A percentile compares a stretch with the other conserved stretches of the same genome.
Conservation (phyloP, 2,888 invertebrate genomes). For the Agrotis segetum region DNA sequence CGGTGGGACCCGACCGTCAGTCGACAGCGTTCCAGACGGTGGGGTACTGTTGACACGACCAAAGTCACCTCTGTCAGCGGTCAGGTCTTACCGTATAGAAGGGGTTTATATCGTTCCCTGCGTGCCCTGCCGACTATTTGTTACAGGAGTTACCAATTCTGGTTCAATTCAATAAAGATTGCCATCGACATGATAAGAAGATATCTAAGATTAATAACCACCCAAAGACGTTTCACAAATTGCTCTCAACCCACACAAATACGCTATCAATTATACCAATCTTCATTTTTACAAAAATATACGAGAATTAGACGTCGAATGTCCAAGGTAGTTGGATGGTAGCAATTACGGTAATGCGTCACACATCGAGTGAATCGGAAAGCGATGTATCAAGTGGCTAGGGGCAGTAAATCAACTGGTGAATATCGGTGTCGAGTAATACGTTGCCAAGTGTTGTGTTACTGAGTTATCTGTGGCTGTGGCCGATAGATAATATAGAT, state of each 20-base stretch:
- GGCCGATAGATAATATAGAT: neutral
- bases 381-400: slow-evolving; percentile 65
- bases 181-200: too few relatives aligned
- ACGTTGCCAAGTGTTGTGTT: slow-evolving; percentile 44
- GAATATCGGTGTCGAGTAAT: slow-evolving; percentile 53
- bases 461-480: slow-evolving; percentile 32
- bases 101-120: too few relatives aligned
- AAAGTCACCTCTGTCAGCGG: too few relatives aligned
- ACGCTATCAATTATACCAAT: slow-evolving; percentile 4
- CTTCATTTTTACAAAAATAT: slow-evolving; percentile 15
- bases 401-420: slow-evolving; percentile 63
- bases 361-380: slow-evolving; percentile 65
- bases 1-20: too few relatives aligned
- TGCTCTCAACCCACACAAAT: neutral
- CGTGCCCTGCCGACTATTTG: too few relatives aligned
- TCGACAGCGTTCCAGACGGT: too few relatives aligned
- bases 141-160: too few relatives aligned
- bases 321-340: slow-evolving; percentile 44
- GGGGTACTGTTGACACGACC: too few relatives aligned
- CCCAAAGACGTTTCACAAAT: neutral
- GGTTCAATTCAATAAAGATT: too few relatives aligned
- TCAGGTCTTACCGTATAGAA: too few relatives aligned
- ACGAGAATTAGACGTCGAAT: slow-evolving; percentile 28
- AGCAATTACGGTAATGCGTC: slow-evolving; percentile 73
- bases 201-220: neutral